Percentiles rank a stretch among this genome's conserved stretches.
Evolutionary conservation across 2,113 vertebrate species (phyloP).

Genomic region (Sardina pilchardus): DNA sequence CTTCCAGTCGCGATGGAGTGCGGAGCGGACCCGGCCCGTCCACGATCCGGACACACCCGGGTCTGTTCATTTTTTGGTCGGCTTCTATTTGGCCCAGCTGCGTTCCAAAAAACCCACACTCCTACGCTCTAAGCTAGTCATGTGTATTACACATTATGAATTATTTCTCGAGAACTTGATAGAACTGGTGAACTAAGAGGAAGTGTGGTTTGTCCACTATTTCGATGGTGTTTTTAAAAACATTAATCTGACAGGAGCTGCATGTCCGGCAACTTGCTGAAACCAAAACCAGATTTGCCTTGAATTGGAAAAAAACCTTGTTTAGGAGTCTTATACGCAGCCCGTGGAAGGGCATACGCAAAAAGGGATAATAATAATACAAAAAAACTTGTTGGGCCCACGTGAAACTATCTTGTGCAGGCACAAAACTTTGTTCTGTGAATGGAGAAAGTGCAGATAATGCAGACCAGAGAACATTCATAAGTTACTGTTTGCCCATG

Average conservation of each 20-base stretch:
- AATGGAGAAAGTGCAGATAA: too few species aligned
- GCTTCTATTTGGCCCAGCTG: background rate
- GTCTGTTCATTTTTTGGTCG: background rate
- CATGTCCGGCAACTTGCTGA: background rate
- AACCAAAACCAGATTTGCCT: background rate
- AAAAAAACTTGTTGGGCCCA: too few species aligned
- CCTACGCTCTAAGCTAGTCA: background rate
- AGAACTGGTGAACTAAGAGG: background rate
- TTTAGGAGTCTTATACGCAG: too few species aligned
- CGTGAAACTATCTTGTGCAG: too few species aligned
- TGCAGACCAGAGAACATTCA: too few species aligned
- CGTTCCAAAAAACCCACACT: background rate
- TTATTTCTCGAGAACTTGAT: background rate
- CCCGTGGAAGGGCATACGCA: too few species aligned
- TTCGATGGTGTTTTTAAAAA: background rate
- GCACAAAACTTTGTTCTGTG: too few species aligned
- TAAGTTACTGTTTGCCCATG: too few species aligned
- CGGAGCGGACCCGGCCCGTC: background rate
- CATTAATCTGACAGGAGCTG: background rate
- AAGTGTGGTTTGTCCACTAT: background rate
- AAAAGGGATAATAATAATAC: too few species aligned
- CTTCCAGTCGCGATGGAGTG: background rate
- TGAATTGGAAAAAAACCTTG: too few species aligned
- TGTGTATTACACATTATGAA: background rate
- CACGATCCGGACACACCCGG: background rate